These are phyloP conservation scores for Nebria salina DNA, from an alignment of 2,888 invertebrate species.

Conservation along the genomic window DNA sequence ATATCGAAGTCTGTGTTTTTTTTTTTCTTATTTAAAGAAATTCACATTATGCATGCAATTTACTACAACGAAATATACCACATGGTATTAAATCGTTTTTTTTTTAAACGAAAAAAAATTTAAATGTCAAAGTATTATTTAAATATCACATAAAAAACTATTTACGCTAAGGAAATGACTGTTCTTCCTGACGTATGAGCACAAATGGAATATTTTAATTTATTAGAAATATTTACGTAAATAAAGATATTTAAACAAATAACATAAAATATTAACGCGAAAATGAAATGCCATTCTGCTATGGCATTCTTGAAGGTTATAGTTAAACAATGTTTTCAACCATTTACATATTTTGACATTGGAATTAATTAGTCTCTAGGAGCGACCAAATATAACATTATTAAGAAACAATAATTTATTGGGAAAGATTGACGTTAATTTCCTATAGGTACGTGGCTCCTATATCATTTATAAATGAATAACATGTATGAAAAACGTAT, in stretches of 20 bases:
- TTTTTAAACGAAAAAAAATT: not conserved
- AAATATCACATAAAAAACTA: not conserved
- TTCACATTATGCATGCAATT: not conserved
- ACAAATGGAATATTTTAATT: not conserved
- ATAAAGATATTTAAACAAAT: not conserved
- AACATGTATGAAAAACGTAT: constrained; percentile 9
- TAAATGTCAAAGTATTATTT: constrained; percentile 15
- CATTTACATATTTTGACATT: constrained; percentile 1
- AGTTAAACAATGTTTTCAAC: not conserved
- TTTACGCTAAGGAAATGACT: not conserved
- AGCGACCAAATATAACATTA: not conserved
- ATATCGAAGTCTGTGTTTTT: not conserved
- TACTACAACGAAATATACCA: not conserved
- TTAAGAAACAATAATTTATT: not conserved
- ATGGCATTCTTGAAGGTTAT: constrained; percentile 12
- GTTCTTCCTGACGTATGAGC: not conserved
- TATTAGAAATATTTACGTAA: not conserved
- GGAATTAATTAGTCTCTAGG: not conserved
- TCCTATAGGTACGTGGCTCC: constrained; percentile 39
- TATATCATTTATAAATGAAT: constrained; percentile 21
- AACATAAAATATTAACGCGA: not conserved
- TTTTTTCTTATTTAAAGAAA: not conserved
- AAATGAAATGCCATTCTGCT: constrained; percentile 12
- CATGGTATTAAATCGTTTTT: not conserved
- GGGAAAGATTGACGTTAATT: not conserved